Conservation (phyloP, 2,113 vertebrate genomes). For the Bufo bufo region DNA sequence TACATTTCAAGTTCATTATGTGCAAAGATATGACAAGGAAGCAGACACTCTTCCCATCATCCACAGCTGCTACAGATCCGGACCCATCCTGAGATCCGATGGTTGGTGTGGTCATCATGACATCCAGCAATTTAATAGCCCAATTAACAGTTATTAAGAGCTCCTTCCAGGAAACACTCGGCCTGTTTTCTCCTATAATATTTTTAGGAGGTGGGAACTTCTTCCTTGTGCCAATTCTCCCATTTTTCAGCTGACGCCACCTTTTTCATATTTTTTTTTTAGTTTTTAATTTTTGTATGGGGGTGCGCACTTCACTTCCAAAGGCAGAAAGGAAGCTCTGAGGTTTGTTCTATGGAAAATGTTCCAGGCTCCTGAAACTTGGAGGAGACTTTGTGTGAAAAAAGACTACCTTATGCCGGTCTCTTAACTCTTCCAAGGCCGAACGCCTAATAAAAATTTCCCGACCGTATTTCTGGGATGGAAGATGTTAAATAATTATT, state of each 20-base stretch:
- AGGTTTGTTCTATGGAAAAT: slow-evolving; percentile 45
- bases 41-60: not conserved
- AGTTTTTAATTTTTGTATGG: not conserved
- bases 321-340: slow-evolving; percentile 42
- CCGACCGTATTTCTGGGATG: not conserved
- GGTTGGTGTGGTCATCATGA: not conserved
- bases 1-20: not conserved
- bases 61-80: not conserved
- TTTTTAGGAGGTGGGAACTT: slow-evolving; percentile 7
- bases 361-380: slow-evolving; percentile 30
- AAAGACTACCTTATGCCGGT: not conserved
- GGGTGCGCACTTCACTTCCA: slow-evolving; percentile 20
- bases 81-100: not conserved
- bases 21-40: not conserved
- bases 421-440: slow-evolving; percentile 13
- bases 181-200: slow-evolving; percentile 26
- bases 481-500: not conserved
- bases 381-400: slow-evolving; percentile 36
- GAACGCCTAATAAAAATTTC: not conserved
- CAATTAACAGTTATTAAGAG: slow-evolving; percentile 10
- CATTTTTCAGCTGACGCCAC: slow-evolving; percentile 37
- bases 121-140: not conserved
- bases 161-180: slow-evolving; percentile 23
- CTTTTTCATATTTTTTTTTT: slow-evolving; percentile 17
- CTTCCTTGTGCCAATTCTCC: not conserved